phyloP scores from a whole-genome alignment of 1,140 invertebrate species.

The Lysiphlebus fabarum region DNA sequence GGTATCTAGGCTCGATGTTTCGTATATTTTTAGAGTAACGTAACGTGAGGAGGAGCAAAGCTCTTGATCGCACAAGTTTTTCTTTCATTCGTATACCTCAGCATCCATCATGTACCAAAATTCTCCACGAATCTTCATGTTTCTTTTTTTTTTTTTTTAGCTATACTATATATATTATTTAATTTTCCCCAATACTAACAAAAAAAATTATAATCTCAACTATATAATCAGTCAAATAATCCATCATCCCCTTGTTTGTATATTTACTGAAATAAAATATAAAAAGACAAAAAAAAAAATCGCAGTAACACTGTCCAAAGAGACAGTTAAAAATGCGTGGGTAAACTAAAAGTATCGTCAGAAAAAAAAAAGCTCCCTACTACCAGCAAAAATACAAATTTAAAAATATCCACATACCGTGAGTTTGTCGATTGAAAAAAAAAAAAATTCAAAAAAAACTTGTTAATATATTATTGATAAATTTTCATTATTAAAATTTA shows the following conservation, averaged over 20 bases:
- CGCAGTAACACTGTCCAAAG: too few relatives aligned
- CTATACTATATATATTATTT: too few relatives aligned
- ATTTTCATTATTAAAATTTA: not conserved
- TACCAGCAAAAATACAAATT: constrained; percentile 14
- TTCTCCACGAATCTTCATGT: not conserved
- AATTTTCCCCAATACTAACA: constrained; percentile 19
- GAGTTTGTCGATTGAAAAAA: constrained; percentile 10
- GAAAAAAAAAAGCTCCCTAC: not conserved
- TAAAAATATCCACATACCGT: constrained; percentile 37
- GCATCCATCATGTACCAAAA: constrained; percentile 16
- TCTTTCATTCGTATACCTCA: constrained; percentile 6
- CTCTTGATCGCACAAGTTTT: constrained; percentile 38
- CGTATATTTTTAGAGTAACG: constrained; percentile 53
- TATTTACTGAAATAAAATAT: too few relatives aligned
- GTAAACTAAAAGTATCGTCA: not conserved
- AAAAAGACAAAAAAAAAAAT: too few relatives aligned
- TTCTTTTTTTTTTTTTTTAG: constrained; percentile 5
- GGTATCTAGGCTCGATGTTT: constrained; percentile 56
- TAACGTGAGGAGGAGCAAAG: constrained; percentile 52
- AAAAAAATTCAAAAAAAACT: constrained; percentile 17
- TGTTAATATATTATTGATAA: constrained; percentile 8
- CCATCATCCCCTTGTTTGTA: too few relatives aligned
- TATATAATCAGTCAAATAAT: too few relatives aligned
- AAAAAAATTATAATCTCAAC: not conserved
- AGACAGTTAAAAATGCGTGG: constrained; percentile 1